Conservation (phyloP, 2,113 vertebrate genomes). For the Phainopepla nitens region DNA sequence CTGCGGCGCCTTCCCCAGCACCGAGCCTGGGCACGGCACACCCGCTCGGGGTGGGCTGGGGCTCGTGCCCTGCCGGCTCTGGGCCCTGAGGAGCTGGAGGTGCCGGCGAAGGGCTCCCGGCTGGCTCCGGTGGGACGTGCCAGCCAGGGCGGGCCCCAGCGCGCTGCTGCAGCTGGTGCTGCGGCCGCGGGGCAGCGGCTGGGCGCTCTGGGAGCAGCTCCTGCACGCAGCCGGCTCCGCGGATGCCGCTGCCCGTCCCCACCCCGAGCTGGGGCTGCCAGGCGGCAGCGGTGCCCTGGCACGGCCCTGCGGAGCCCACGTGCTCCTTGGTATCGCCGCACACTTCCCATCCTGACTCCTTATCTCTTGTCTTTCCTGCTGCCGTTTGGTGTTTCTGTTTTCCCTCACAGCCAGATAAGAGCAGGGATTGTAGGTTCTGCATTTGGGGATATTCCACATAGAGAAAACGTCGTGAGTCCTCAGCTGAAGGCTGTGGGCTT, state of each 20-base stretch:
- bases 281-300: background rate
- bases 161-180: too few relatives aligned
- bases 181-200: rapidly evolving
- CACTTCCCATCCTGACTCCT: background rate
- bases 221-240: background rate
- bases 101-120: background rate
- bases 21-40: rapidly evolving
- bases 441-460: background rate
- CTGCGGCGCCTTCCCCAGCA: background rate
- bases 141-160: too few relatives aligned
- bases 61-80: background rate
- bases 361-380: background rate
- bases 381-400: background rate
- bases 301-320: background rate
- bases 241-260: background rate
- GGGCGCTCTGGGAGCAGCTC: background rate
- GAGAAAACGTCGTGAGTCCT: rapidly evolving
- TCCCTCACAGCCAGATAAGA: background rate
- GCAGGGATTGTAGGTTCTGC: background rate
- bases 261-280: rapidly evolving
- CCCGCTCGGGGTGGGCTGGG: rapidly evolving
- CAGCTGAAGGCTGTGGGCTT: background rate
- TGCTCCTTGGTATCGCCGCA: background rate
- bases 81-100: background rate
- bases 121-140: rapidly evolving